Percentiles rank a stretch among this genome's conserved stretches.
phyloP scores from a whole-genome alignment of 2,888 invertebrate species.

The Pyrrhosoma nymphula region DNA sequence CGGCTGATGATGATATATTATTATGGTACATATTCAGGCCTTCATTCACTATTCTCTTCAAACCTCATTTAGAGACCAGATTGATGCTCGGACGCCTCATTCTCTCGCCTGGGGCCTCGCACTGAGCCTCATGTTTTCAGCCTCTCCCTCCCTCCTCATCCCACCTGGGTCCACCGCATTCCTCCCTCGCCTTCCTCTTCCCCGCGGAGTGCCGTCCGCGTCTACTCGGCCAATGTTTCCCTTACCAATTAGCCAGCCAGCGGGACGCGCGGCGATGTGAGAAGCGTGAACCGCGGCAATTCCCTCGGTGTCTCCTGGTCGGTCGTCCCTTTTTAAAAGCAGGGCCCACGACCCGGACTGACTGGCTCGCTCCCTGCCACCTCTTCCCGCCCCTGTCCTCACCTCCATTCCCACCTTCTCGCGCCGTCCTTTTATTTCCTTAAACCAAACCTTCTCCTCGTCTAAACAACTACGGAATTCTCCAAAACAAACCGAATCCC shows the following conservation, averaged over 20 bases:
- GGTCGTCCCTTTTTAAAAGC: background rate
- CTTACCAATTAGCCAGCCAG: slow-evolving; percentile 10
- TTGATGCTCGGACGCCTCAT: background rate
- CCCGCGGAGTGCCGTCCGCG: background rate
- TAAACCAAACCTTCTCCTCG: background rate
- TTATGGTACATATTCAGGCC: no score
- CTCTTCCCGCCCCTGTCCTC: background rate
- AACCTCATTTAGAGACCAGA: background rate
- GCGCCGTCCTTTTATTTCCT: background rate
- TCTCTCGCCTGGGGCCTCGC: background rate
- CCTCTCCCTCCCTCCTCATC: background rate
- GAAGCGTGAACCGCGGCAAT: slow-evolving; percentile 11
- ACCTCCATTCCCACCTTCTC: background rate
- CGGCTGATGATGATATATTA: no score
- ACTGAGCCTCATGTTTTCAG: no score
- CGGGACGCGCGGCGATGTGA: slow-evolving; percentile 20
- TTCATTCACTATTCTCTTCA: background rate
- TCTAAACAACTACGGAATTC: background rate
- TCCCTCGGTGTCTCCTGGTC: background rate
- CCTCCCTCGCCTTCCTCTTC: slow-evolving; percentile 30
- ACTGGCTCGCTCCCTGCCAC: background rate
- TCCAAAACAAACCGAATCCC: background rate
- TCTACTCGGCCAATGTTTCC: slow-evolving; percentile 30
- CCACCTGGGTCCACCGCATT: slow-evolving; percentile 68
- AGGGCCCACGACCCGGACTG: background rate